Base-by-base conservation (phyloP, 2,888 invertebrate species). In the Drosophila paranaensis region DNA sequence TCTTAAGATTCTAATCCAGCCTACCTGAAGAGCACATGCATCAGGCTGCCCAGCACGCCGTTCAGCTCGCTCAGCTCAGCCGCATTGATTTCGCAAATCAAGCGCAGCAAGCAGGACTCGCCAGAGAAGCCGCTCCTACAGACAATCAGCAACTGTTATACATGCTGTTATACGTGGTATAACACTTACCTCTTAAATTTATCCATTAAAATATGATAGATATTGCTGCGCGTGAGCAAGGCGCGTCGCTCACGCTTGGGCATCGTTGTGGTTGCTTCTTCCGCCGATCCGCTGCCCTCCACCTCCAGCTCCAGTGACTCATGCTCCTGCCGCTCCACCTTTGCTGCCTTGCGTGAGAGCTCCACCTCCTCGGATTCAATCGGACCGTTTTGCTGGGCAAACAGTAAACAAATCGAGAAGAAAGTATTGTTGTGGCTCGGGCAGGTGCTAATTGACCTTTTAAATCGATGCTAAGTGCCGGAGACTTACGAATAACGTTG, bases 11-110 rank as follows among this genome's bases (percentile, higher is more conserved):
- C 1, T 1, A 10, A 14, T 16, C 0, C 2, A 0, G 2, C 95
- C 94, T 92, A 96, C 96, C 95, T 95, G 54, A 96, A 94, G 62
- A 96, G 86, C 4, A 96, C 93, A 79, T 95, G 95, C 13, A 96
- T 91, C 62, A 96, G 88, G 85, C 95, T 95, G 45, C 96, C 95
- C 50, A 96, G 85, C 27, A 96, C 93, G 13, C 96, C 96, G 88
- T 95, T 95, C 72, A 94, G 72, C 33, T 91, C 88, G 33, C 88
- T 88, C 37, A 93, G 54, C 54, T 85, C 79, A 0, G 90, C 89
- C 1, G 88, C 93, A 61, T 95, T 94, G 46, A 94, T 94, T 88
- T 96, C 96, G 83, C 96, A 96, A 78, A 96, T 95, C 54, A 95
- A 93, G 75, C 95, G 93, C 65, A 95, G 93, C 70, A 96, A 91